These are phyloP conservation scores for Temnothorax nylanderi DNA, from an alignment of 1,140 invertebrate genomes.

Conservation along the genomic window DNA sequence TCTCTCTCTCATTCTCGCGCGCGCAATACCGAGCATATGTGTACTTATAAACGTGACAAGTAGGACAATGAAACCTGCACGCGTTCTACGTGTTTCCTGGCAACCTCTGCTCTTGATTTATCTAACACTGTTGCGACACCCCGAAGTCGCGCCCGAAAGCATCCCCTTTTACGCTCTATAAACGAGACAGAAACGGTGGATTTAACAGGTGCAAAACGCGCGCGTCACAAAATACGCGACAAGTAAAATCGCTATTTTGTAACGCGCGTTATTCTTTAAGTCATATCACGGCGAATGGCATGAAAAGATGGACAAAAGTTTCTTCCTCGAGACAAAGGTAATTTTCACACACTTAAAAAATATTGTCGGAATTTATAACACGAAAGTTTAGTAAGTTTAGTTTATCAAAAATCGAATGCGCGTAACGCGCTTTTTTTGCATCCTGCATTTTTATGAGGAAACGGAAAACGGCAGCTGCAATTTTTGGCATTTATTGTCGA, in stretches of 20 bases:
- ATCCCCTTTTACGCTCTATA: slow-evolving; percentile 55
- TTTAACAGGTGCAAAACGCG: slow-evolving; percentile 36
- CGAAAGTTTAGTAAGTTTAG: not conserved
- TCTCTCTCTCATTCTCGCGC: not conserved
- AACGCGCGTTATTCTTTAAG: not conserved
- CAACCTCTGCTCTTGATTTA: slow-evolving; percentile 71
- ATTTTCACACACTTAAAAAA: not conserved
- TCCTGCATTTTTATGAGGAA: not conserved
- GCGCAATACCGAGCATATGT: slow-evolving; percentile 52
- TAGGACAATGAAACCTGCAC: slow-evolving; percentile 69
- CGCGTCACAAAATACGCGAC: slow-evolving; percentile 21
- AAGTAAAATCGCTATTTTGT: slow-evolving; percentile 26
- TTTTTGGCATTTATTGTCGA: slow-evolving; percentile 6
- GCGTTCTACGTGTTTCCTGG: slow-evolving; percentile 66
- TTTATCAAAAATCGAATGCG: not conserved
- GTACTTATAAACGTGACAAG: slow-evolving; percentile 72
- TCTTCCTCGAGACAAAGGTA: not conserved
- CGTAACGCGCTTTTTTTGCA: not conserved
- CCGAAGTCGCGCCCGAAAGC: slow-evolving; percentile 55
- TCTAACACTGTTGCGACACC: slow-evolving; percentile 64
- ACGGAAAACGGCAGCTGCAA: not conserved
- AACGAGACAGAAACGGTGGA: slow-evolving; percentile 32
- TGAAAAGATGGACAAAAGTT: not conserved
- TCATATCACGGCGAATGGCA: not conserved
- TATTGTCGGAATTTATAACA: not conserved